Evolutionary conservation across 2,888 invertebrate genomes (phyloP), one percentile per base, ranked within the genome.

Genomic region (Hermodice carunculata): DNA sequence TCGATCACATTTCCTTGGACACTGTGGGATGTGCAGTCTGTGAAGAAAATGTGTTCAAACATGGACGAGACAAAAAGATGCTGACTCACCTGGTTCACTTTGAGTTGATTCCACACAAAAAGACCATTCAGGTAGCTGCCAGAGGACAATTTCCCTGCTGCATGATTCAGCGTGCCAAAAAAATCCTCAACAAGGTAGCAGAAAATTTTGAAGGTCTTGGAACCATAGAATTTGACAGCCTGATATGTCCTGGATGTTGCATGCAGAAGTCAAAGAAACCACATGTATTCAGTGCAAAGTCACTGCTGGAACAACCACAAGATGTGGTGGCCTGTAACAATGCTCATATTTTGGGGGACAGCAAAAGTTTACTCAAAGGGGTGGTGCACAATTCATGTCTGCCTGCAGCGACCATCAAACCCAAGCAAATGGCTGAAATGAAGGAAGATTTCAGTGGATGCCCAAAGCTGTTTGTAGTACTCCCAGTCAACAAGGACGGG

Each of bases 201-300:
- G 34, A 43, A 14, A 52, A 58, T 26, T 73, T 60, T 51, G 73
- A 73, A 26, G 73, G 73, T 4, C 54, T 73, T 34, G 61, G 64
- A 2, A 61, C 31, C 19, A 54, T 67, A 14, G 58, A 59, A 17
- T 40, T 73, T 14, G 69, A 73, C 61, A 59, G 64, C 4, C 32
- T 73, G 22, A n/a, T 71, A 11, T 73, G 73, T 49, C 71, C 73
- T 11, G 67, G 64, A 6, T 73, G 73, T 44, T 44, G 46, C 61
- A 61, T 71, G 56, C 61, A 64, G 42, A 32, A 32, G 6, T 31
- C n/a, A 19, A 51, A 48, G 5, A 11, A 34, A 11, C 64, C 66
- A 17, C 68, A 70, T 37, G 49, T 51, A 26, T 66, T 61, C 64
- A 68, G 61, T 32, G 52, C 60, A 29, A 67, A 60, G 32, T 32